phyloP scores from a whole-genome alignment of 1,140 invertebrate genomes.

The Aphelenchoides besseyi region DNA sequence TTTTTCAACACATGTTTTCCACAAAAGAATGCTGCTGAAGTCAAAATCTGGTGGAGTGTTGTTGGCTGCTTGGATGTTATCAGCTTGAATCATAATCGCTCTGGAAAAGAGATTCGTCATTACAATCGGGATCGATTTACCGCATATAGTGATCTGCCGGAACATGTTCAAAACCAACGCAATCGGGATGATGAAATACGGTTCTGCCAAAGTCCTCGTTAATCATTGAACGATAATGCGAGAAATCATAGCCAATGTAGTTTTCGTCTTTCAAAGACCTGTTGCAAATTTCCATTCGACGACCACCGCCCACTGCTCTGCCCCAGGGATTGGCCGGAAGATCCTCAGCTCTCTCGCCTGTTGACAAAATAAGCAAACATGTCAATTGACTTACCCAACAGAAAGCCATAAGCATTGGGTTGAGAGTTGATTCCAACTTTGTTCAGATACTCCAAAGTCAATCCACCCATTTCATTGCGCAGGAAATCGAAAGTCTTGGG shows the following conservation, averaged over 20 bases:
- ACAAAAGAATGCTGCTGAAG: background rate
- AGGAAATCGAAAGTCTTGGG: conserved; percentile 2
- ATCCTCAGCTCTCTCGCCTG: background rate
- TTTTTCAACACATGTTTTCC: background rate
- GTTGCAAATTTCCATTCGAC: conserved; percentile 23
- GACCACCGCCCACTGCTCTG: background rate
- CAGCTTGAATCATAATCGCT: background rate
- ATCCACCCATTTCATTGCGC: background rate
- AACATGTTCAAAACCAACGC: background rate
- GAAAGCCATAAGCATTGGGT: conserved; percentile 5
- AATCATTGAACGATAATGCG: background rate
- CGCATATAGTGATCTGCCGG: conserved; percentile 9
- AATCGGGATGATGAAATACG: background rate
- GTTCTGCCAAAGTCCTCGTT: background rate
- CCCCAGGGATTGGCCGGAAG: background rate
- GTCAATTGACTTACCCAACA: background rate
- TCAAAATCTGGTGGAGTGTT: background rate
- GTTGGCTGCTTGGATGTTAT: conserved; percentile 7
- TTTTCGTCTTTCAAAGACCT: conserved; percentile 28
- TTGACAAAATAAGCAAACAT: background rate
- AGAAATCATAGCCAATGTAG: conserved; percentile 20
- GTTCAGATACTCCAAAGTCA: conserved; percentile 12
- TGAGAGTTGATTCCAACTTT: conserved; percentile 5
- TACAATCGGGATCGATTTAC: background rate
- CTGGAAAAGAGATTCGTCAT: background rate